Evolutionary conservation across 2,797 vertebrate species (phyloP).

Genomic region (Xiphorhynchus erythropygius): DNA sequence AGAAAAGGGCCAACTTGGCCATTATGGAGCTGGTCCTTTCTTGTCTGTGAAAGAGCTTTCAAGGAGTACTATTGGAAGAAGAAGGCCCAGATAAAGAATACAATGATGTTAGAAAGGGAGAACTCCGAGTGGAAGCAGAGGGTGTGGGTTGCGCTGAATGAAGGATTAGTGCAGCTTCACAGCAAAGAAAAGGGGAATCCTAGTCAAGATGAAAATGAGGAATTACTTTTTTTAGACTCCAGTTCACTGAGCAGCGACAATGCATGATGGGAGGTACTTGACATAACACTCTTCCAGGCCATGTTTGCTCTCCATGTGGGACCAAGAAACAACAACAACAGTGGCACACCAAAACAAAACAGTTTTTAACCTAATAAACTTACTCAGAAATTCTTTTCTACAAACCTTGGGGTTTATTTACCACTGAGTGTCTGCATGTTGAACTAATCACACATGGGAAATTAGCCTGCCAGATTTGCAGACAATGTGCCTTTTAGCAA

Average conservation of each 20-base stretch:
- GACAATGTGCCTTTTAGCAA: background rate
- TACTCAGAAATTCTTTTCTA: constrained; percentile 63
- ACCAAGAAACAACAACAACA: constrained; percentile 78
- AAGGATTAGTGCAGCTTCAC: constrained; percentile 88
- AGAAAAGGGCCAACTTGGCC: constrained; percentile 82
- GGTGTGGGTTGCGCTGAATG: constrained; percentile 83
- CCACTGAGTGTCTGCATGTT: background rate
- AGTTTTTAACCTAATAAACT: constrained; percentile 80
- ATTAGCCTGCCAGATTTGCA: background rate
- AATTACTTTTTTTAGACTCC: constrained; percentile 91
- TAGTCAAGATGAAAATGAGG: constrained; percentile 91
- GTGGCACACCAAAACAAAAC: constrained; percentile 80
- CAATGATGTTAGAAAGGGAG: constrained; percentile 81
- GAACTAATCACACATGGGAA: background rate
- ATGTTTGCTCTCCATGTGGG: constrained; percentile 86
- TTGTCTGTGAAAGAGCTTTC: constrained; percentile 87
- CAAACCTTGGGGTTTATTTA: constrained; percentile 37
- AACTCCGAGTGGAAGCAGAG: constrained; percentile 78
- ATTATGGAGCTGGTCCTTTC: constrained; percentile 86
- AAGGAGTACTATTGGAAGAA: constrained; percentile 84
- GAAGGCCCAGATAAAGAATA: constrained; percentile 81
- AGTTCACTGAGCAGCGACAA: constrained; percentile 94
- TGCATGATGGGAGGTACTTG: constrained; percentile 97
- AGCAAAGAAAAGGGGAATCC: constrained; percentile 83
- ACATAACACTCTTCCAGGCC: constrained; percentile 96